A percentile compares a stretch with the other conserved stretches of the same genome.
These are phyloP conservation scores for Lasaia peninsularis DNA, from an alignment of 1,140 invertebrate genomes.

Conservation along the genomic window DNA sequence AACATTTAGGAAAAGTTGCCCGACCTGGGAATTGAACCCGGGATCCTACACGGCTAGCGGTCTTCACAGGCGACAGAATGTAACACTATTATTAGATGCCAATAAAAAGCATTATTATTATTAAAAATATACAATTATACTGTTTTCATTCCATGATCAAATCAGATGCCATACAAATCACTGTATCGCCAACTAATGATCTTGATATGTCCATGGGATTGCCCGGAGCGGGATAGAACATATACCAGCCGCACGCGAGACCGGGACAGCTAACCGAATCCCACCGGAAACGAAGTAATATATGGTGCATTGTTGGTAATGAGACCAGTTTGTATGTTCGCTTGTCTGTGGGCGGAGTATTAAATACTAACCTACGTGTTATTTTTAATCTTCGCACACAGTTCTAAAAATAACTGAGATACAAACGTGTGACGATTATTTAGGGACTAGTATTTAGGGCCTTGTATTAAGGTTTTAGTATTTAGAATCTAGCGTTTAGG, in stretches of 20 bases:
- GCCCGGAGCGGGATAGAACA: constrained; percentile 38
- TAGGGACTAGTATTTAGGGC: too few relatives aligned
- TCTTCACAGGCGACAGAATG: too few relatives aligned
- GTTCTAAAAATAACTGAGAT: background rate
- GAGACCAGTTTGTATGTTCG: constrained; percentile 65
- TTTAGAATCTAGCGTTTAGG: too few relatives aligned
- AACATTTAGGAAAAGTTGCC: too few relatives aligned
- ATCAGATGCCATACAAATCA: constrained; percentile 49
- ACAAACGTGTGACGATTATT: too few relatives aligned
- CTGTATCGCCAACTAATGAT: constrained; percentile 66
- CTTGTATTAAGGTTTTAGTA: too few relatives aligned
- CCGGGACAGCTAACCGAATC: constrained; percentile 36
- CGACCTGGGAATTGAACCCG: too few relatives aligned
- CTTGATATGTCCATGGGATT: constrained; percentile 46
- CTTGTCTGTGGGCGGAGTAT: constrained; percentile 50
- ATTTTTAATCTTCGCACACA: constrained; percentile 2
- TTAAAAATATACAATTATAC: too few relatives aligned
- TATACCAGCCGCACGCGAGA: constrained; percentile 22
- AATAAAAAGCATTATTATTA: too few relatives aligned
- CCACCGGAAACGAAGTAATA: constrained; percentile 67
- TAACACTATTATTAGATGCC: too few relatives aligned
- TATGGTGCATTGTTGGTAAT: constrained; percentile 73
- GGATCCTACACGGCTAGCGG: too few relatives aligned
- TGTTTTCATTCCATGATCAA: too few relatives aligned
- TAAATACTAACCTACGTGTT: constrained; percentile 20